Evolutionary conservation across 2,113 vertebrate genomes (phyloP).

Genomic region (Gyps fulvus): DNA sequence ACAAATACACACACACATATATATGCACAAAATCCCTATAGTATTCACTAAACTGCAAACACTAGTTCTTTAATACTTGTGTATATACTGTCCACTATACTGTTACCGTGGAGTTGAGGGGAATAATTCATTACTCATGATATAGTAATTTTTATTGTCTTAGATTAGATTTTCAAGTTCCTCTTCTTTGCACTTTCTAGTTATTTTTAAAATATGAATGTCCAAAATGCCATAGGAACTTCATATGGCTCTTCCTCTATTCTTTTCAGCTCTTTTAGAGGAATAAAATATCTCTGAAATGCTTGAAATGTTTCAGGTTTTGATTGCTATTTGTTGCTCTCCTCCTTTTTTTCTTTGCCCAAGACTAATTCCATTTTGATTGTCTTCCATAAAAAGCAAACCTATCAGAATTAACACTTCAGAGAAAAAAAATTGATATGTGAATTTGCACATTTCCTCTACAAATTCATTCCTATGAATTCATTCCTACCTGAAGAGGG

Average conservation of each 20-base stretch:
- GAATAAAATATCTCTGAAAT: not conserved
- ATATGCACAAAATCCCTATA: not conserved
- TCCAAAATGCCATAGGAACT: not conserved
- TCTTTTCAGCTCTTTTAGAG: not conserved
- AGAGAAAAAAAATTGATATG: not conserved
- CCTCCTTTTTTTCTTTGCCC: not conserved
- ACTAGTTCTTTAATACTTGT: not conserved
- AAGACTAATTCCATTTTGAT: not conserved
- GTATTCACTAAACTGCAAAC: not conserved
- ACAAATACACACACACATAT: not conserved
- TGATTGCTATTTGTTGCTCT: not conserved
- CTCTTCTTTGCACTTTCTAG: not conserved
- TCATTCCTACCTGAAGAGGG: not conserved
- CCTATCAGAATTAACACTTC: not conserved
- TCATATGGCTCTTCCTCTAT: not conserved
- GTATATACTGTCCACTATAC: not conserved
- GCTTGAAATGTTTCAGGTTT: not conserved
- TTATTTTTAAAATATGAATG: not conserved
- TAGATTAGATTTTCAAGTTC: not conserved
- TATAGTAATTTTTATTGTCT: not conserved
- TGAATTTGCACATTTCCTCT: not conserved
- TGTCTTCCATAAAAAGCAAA: not conserved
- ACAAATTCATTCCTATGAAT: not conserved
- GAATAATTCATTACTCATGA: not conserved
- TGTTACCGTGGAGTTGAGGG: not conserved